A percentile compares a stretch with the other conserved stretches of the same genome.
These are phyloP conservation scores for Tiliacea citrago DNA, from an alignment of 2,888 invertebrate species.

Conservation along the genomic window DNA sequence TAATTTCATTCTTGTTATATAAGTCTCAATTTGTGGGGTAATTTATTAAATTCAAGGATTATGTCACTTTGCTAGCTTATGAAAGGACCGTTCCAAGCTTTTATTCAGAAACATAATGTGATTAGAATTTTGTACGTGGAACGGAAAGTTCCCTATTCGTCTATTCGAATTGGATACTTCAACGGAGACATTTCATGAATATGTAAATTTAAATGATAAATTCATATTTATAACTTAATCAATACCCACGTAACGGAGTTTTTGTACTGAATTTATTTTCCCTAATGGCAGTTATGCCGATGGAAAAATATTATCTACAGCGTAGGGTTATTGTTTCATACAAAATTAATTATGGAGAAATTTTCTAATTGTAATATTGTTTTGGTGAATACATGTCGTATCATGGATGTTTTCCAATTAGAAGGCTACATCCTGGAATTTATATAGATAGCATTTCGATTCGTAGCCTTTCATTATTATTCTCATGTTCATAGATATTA, in stretches of 20 bases:
- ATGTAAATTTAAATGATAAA: slow-evolving; percentile 49
- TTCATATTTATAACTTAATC: slow-evolving; percentile 51
- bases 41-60: slow-evolving; percentile 64
- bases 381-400: neutral
- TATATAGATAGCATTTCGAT: neutral
- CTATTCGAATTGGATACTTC: slow-evolving; percentile 50
- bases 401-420: neutral
- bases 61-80: slow-evolving; percentile 49
- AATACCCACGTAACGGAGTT: slow-evolving; percentile 16
- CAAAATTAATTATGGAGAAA: neutral
- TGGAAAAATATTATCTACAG: neutral
- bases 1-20: slow-evolving; percentile 57
- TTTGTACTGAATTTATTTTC: slow-evolving; percentile 18
- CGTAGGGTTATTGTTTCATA: slow-evolving; percentile 1
- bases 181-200: slow-evolving; percentile 44
- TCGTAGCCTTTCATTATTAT: neutral
- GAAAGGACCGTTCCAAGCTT: slow-evolving; percentile 47
- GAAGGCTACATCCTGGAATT: neutral
- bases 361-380: neutral
- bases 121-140: slow-evolving; percentile 59
- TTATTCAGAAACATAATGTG: slow-evolving; percentile 53
- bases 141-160: slow-evolving; percentile 43
- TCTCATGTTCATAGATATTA: neutral
- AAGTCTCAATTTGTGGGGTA: slow-evolving; percentile 57
- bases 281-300: neutral